Percentiles rank a stretch among this genome's conserved stretches.
Conservation (phyloP, 2,113 vertebrate species). For the Blennius ocellaris region DNA sequence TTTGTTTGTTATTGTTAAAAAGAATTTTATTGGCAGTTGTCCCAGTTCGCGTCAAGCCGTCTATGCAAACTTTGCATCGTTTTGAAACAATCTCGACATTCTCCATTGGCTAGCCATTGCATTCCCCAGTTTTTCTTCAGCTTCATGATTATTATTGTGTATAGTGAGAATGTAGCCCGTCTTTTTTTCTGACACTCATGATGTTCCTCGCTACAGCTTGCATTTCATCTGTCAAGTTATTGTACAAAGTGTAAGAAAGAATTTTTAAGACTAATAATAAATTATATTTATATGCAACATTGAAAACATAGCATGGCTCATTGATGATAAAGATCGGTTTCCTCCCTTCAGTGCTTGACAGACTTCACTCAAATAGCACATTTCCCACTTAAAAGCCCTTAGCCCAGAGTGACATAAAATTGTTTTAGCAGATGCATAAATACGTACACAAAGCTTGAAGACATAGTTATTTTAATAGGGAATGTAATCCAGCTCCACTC, state of each 20-base stretch:
- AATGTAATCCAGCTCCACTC: conserved; percentile 74
- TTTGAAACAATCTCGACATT: conserved; percentile 84
- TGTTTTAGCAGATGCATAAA: too few relatives aligned
- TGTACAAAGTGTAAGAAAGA: conserved; percentile 99
- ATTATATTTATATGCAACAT: conserved; percentile 99
- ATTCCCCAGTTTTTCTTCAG: conserved; percentile 70
- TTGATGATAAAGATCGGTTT: conserved; percentile 19
- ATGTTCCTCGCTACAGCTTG: conserved; percentile 89
- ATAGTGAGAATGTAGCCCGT: conserved; percentile 87
- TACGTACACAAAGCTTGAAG: conserved; percentile 10
- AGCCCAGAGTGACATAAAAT: too few relatives aligned
- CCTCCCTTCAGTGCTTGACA: background rate
- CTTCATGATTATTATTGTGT: conserved; percentile 82
- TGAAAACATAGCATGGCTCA: conserved; percentile 46
- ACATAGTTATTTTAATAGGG: conserved; percentile 69
- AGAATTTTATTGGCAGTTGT: conserved; percentile 65
- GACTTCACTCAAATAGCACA: background rate
- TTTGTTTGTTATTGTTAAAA: too few relatives aligned
- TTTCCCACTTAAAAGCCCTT: too few relatives aligned
- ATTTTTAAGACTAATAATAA: conserved; percentile 99
- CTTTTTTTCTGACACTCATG: conserved; percentile 87
- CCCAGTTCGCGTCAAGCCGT: conserved; percentile 84
- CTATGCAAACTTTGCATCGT: conserved; percentile 95
- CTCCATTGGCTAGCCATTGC: conserved; percentile 83
- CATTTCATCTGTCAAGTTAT: conserved; percentile 87